Percentiles rank a stretch among this genome's conserved stretches.
These are phyloP conservation scores for Dolichopus griseipennis DNA, from an alignment of 2,888 invertebrate genomes.

Conservation along the genomic window DNA sequence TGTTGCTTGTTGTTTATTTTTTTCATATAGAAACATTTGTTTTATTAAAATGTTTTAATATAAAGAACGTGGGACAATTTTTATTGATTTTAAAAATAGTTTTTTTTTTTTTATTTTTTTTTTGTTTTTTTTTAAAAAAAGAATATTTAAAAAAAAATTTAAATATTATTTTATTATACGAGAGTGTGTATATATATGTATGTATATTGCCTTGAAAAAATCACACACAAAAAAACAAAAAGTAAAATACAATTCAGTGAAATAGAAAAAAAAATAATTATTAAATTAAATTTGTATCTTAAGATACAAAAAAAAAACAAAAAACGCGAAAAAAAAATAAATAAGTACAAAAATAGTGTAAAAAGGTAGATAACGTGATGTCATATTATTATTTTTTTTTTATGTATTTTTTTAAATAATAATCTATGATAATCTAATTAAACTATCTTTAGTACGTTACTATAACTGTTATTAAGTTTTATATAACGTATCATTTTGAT, in stretches of 20 bases:
- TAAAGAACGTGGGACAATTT: neutral
- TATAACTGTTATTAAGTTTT: too few species aligned
- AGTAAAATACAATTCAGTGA: neutral
- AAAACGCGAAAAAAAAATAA: neutral
- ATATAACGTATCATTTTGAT: too few species aligned
- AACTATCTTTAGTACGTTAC: too few species aligned
- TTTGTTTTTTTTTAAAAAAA: neutral
- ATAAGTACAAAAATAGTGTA: neutral
- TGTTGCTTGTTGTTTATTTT: too few species aligned
- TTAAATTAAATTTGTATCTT: too few species aligned
- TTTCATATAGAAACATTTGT: too few species aligned
- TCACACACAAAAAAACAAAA: neutral
- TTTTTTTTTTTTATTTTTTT: neutral
- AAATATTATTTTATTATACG: too few species aligned
- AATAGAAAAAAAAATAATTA: too few species aligned
- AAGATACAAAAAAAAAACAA: neutral
- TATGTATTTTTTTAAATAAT: too few species aligned
- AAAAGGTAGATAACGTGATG: constrained; percentile 5
- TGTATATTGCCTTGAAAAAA: neutral
- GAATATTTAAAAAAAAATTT: neutral
- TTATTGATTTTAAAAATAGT: neutral
- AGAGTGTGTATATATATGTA: too few species aligned
- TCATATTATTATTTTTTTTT: neutral
- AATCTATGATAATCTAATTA: too few species aligned
- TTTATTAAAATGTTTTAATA: too few species aligned